These are phyloP conservation scores for Microctenopoma lineatum DNA, from an alignment of 2,797 vertebrate genomes.

Conservation along the genomic window DNA sequence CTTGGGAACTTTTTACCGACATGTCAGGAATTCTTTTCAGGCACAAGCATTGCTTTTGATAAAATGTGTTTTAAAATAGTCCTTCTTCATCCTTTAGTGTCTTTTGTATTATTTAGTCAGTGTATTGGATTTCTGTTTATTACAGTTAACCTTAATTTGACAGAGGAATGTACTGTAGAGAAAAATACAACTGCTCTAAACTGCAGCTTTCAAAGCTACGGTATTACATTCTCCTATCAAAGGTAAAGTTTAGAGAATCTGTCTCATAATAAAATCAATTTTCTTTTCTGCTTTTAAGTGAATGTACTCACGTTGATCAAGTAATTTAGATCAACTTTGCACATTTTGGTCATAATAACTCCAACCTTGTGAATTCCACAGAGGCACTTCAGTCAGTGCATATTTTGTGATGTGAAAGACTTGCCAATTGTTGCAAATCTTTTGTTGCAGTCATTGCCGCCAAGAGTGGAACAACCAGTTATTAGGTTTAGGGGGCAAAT, in stretches of 20 bases:
- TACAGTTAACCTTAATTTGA: conserved; percentile 19
- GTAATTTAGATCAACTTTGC: neutral
- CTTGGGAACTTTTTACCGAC: conserved; percentile 31
- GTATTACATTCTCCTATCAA: neutral
- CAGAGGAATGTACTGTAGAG: conserved; percentile 14
- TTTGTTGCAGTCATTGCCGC: no score
- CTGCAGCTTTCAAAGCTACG: conserved; percentile 19
- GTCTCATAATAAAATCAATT: neutral
- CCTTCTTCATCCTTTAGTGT: conserved; percentile 6
- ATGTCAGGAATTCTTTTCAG: conserved; percentile 33
- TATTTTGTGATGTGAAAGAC: no score
- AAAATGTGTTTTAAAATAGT: conserved; percentile 11
- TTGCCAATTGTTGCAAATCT: no score
- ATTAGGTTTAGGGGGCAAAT: no score
- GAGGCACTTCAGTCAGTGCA: no score
- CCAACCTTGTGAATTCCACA: no score
- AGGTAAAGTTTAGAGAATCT: neutral
- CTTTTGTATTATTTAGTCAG: conserved; percentile 5
- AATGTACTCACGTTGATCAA: neutral
- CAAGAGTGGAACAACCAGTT: no score
- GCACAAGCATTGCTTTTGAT: conserved; percentile 27
- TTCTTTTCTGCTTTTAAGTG: neutral
- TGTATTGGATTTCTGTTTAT: conserved; percentile 25
- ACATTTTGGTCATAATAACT: neutral
- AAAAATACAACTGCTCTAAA: conserved; percentile 11